These are phyloP conservation scores for Sycophila texana DNA, from an alignment of 2,888 invertebrate species.

Conservation along the genomic window DNA sequence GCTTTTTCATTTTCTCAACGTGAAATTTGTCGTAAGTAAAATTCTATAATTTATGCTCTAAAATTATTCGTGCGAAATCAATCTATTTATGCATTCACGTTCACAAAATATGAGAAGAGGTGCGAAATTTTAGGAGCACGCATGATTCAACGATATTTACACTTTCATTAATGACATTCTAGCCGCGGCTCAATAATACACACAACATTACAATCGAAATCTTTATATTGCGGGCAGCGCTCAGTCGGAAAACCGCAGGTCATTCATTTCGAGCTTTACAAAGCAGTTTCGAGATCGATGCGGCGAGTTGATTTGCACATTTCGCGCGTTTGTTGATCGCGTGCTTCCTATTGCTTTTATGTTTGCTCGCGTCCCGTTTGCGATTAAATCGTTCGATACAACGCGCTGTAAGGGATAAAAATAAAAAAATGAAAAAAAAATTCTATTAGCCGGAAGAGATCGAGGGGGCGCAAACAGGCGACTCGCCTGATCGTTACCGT, in stretches of 20 bases:
- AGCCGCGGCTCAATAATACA: conserved; percentile 5
- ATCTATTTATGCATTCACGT: neutral
- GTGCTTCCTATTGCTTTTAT: conserved; percentile 32
- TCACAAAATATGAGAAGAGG: neutral
- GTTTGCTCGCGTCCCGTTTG: neutral
- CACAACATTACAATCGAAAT: conserved; percentile 15
- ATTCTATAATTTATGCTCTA: too few relatives aligned
- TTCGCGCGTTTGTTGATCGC: conserved; percentile 17
- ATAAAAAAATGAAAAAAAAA: too few relatives aligned
- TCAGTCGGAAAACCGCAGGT: conserved; percentile 62
- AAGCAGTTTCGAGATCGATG: conserved; percentile 21
- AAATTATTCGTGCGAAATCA: too few relatives aligned
- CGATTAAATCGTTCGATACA: too few relatives aligned
- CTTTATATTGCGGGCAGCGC: neutral
- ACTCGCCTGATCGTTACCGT: neutral
- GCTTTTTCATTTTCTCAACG: neutral
- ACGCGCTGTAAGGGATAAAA: too few relatives aligned
- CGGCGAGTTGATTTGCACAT: conserved; percentile 36
- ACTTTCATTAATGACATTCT: neutral
- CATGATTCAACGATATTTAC: neutral
- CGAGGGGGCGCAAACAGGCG: too few relatives aligned
- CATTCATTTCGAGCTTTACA: conserved; percentile 48
- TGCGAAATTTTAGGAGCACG: neutral
- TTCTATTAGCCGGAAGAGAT: too few relatives aligned
- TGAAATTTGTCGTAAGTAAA: conserved; percentile 1